Conservation (phyloP, 2,113 vertebrate genomes). For the Carassius gibelio region DNA sequence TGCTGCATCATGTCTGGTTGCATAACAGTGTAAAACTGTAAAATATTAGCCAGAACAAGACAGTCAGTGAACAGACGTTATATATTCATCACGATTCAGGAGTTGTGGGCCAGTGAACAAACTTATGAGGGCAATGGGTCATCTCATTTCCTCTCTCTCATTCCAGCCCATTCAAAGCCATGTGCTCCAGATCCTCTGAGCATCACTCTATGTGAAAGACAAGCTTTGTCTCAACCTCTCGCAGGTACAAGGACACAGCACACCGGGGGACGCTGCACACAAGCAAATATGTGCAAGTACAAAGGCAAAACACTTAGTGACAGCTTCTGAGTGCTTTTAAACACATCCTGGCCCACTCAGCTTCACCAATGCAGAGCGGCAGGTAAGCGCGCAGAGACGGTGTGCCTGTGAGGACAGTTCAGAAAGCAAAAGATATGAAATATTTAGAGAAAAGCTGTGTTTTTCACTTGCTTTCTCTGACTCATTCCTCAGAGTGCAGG, state of each 20-base stretch:
- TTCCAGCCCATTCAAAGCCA: constrained; percentile 37
- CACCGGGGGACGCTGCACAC: constrained; percentile 15
- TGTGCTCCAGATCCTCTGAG: constrained; percentile 29
- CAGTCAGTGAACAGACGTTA: not conserved
- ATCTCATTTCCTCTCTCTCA: constrained; percentile 29
- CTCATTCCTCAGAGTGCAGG: constrained; percentile 35
- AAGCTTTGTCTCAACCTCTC: constrained; percentile 36
- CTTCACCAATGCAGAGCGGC: not conserved
- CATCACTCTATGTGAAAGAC: constrained; percentile 36
- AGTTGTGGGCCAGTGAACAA: constrained; percentile 24
- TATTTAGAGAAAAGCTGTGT: constrained; percentile 52
- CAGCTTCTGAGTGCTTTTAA: constrained; percentile 45
- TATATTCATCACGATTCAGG: constrained; percentile 31
- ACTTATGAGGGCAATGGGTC: constrained; percentile 29
- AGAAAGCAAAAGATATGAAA: constrained; percentile 54
- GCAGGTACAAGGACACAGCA: constrained; percentile 41
- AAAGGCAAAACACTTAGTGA: constrained; percentile 49
- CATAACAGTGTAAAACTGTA: not conserved
- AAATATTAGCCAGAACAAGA: not conserved
- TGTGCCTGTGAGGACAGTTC: constrained; percentile 19
- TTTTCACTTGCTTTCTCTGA: constrained; percentile 40
- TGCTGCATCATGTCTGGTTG: constrained; percentile 24
- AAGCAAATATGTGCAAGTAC: constrained; percentile 31
- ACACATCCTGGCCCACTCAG: not conserved
- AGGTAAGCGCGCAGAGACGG: not conserved